A percentile compares a stretch with the other conserved stretches of the same genome.
Conservation (phyloP, 2,797 vertebrate species). For the Taenioides sp. region DNA sequence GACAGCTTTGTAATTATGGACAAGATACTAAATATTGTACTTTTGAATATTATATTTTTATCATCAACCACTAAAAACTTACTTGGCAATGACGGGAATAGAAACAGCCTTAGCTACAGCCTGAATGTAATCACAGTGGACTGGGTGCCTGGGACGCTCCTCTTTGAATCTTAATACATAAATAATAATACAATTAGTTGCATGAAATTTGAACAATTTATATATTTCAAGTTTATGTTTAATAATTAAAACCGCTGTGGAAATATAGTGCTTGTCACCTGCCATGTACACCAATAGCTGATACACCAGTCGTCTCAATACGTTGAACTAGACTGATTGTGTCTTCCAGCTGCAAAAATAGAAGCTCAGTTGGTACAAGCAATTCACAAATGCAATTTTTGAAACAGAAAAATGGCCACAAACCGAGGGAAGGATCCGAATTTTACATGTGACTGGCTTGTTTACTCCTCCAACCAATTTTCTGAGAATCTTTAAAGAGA, state of each 20-base stretch:
- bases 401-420: slow-evolving; percentile 38
- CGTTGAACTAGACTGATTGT: slow-evolving; percentile 86
- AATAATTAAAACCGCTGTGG: not conserved
- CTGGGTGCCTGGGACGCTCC: slow-evolving; percentile 89
- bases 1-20: not conserved
- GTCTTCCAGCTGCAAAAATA: slow-evolving; percentile 83
- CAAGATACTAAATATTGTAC: not conserved
- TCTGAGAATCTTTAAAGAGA: slow-evolving; percentile 81
- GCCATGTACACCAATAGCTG: slow-evolving; percentile 93
- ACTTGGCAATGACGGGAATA: slow-evolving; percentile 96
- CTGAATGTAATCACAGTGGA: slow-evolving; percentile 90
- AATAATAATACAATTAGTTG: not conserved
- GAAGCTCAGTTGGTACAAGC: not conserved
- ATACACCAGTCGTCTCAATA: slow-evolving; percentile 89
- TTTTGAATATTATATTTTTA: not conserved
- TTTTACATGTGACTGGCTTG: slow-evolving; percentile 95
- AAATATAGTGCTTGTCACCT: slow-evolving; percentile 75
- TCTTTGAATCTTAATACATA: slow-evolving; percentile 85
- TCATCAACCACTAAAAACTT: slow-evolving; percentile 50
- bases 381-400: not conserved
- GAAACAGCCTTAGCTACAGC: slow-evolving; percentile 85
- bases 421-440: slow-evolving; percentile 90
- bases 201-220: not conserved
- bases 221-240: not conserved
- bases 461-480: slow-evolving; percentile 86